A percentile compares a stretch with the other conserved stretches of the same genome.
Conservation (phyloP, 2,113 vertebrate genomes). For the Cathartes aura region DNA sequence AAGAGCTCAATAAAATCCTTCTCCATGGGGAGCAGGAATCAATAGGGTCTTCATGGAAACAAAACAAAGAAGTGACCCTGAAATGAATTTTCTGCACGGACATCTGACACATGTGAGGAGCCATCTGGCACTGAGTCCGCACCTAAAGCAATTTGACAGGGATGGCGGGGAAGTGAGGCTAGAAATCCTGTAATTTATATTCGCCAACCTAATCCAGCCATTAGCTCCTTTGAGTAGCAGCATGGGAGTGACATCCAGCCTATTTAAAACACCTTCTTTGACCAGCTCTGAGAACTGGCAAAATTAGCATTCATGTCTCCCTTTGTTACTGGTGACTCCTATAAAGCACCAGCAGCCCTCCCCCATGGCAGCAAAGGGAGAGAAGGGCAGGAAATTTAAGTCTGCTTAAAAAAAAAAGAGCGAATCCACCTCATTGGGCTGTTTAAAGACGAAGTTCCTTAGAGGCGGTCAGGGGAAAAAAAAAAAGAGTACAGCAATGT, state of each 20-base stretch:
- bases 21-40: background rate
- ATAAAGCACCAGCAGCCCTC: background rate
- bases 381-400: background rate
- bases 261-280: background rate
- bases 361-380: background rate
- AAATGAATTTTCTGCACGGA: constrained; percentile 19
- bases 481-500: background rate
- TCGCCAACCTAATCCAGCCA: background rate
- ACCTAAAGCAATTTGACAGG: background rate
- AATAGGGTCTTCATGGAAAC: constrained; percentile 10
- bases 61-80: constrained; percentile 32
- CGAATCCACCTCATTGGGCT: background rate
- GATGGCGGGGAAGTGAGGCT: background rate
- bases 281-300: background rate
- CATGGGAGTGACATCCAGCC: background rate
- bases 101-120: background rate
- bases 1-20: constrained; percentile 18
- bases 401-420: background rate
- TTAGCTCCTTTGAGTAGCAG: background rate
- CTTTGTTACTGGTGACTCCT: background rate
- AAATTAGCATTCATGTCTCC: background rate
- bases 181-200: background rate
- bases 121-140: background rate
- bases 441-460: background rate
- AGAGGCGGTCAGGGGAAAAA: background rate